Base-by-base conservation (phyloP, 2,888 invertebrate genomes). In the Drosophila neotestacea region DNA sequence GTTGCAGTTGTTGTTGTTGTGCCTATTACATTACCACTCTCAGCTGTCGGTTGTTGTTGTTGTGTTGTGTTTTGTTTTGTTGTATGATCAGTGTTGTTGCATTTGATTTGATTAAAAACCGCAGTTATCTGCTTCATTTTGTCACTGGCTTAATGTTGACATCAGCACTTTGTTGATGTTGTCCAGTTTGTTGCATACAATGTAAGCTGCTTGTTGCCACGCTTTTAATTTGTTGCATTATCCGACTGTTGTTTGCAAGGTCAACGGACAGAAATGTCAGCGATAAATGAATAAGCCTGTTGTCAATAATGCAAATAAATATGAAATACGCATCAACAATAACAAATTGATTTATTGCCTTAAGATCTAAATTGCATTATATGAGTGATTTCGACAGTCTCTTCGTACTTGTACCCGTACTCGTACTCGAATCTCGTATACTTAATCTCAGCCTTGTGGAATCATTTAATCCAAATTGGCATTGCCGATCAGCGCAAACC, bases 61-160 rank as follows among this genome's bases (percentile, higher is more conserved):
- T 68, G 52, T 41, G 34, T 38, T 22, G 16, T 38, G 41, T 44
- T 59, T 48, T 51, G 50, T 47, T 55, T 28, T 59, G 13, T 30
- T 28, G 30, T 13, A n/a, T 48, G 32, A 22, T 22, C 1, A 13
- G 27, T 55, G 73, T 65, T 72, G 67, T 75, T 83, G 89, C 79
- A 79, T 72, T 88, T 86, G 89, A 85, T 81, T 88, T 85, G 89
- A 85, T 85, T 88, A 88, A 87, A 85, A 88, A 88, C 84, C 84
- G 85, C 84, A 84, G 88, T 70, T 84, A 88, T 83, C 87, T 88
- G 89, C 84, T 77, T 79, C 84, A 86, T 76, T 81, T 88, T 83
- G 84, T 88, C 79, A 79, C 75, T 77, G 69, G 59, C 68, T 73
- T 69, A 63, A 76, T 82, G 87, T 78, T 39, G 81, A 81, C 88